phyloP scores from a whole-genome alignment of 2,888 invertebrate genomes.

The Tuberolachnus salignus region DNA sequence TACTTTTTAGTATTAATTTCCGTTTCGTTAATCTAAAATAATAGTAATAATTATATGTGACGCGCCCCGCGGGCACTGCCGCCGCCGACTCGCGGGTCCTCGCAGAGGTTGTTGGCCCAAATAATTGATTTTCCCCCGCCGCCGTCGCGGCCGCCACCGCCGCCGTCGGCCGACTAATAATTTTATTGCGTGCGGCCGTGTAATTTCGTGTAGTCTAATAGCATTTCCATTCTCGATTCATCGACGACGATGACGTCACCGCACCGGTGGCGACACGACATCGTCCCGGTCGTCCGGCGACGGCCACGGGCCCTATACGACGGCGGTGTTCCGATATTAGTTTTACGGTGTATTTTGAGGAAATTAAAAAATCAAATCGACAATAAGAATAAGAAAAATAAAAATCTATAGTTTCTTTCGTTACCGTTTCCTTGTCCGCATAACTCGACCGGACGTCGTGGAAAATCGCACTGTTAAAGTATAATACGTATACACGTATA shows the following conservation, averaged over 20 bases:
- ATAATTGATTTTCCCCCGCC: background rate
- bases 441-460: too few relatives aligned
- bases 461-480: too few relatives aligned
- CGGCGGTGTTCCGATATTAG: too few relatives aligned
- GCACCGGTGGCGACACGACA: too few relatives aligned
- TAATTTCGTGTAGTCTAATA: background rate
- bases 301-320: background rate
- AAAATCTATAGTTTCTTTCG: too few relatives aligned
- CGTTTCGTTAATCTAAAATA: too few relatives aligned
- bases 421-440: too few relatives aligned
- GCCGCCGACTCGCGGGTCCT: background rate
- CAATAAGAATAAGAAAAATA: too few relatives aligned
- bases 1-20: too few relatives aligned
- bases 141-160: background rate
- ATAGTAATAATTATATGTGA: too few relatives aligned
- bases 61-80: background rate
- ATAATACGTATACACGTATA: background rate
- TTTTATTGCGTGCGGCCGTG: conserved; percentile 25
- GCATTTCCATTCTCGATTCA: background rate
- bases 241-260: conserved; percentile 4
- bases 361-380: too few relatives aligned
- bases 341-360: too few relatives aligned
- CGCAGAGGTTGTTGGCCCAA: conserved; percentile 17
- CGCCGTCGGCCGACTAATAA: conserved; percentile 5
- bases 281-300: background rate